Percentiles rank a stretch among this genome's conserved stretches.
phyloP scores from a whole-genome alignment of 2,888 invertebrate species.

The Mamestra brassicae region DNA sequence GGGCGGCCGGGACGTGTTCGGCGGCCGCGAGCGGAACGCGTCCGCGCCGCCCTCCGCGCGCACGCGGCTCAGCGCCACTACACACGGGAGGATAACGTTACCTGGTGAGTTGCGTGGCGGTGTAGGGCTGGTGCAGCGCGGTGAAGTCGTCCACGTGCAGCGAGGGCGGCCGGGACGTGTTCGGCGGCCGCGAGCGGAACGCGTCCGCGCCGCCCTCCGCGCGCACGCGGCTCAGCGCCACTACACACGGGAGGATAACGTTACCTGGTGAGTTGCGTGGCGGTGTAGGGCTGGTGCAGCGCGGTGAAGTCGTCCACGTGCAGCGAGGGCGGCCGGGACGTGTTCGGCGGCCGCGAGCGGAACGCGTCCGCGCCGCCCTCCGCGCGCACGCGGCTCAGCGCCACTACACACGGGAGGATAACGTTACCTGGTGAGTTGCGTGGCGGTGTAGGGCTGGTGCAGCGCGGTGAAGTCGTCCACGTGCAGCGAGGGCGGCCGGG shows the following conservation, averaged over 20 bases:
- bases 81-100: too few relatives aligned
- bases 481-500: constrained; percentile 98
- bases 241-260: too few relatives aligned
- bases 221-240: constrained; percentile 91
- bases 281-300: constrained; percentile 88
- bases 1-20: constrained; percentile 99
- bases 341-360: constrained; percentile 98
- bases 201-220: constrained; percentile 93
- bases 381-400: constrained; percentile 92
- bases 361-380: constrained; percentile 94
- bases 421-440: constrained; percentile 48
- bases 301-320: constrained; percentile 99
- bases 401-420: too few relatives aligned
- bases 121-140: constrained; percentile 92
- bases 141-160: constrained; percentile 99
- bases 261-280: constrained; percentile 47
- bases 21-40: constrained; percentile 98
- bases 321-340: constrained; percentile 98
- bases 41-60: constrained; percentile 92
- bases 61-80: constrained; percentile 91
- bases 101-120: constrained; percentile 49
- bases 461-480: constrained; percentile 99
- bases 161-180: constrained; percentile 99
- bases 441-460: constrained; percentile 81
- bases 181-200: constrained; percentile 98